Base-by-base conservation (phyloP, 2,888 invertebrate species). In the Drosophila hamatofila region DNA sequence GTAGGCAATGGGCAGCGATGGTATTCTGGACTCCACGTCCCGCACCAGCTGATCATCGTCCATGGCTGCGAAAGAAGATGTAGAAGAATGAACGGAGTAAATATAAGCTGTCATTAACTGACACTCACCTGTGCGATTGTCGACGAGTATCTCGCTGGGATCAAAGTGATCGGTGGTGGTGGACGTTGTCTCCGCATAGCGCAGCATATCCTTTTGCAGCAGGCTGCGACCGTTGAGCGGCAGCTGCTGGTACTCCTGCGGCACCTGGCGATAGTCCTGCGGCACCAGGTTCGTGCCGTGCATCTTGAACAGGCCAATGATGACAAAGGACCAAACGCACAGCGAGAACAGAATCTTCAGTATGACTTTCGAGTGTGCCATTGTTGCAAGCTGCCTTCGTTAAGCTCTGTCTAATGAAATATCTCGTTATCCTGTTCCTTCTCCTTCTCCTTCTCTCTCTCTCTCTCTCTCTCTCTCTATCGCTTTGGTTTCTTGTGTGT, bases 1-100 rank as follows among this genome's bases (percentile, higher is more conserved):
- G 92, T 97, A 97, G 66, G 95, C 95, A 54, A 97, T 95, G 5
- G 98, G 98, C 44, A 98, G 94, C 81, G 96, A 97, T 7, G 97
- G 97, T 90, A 97, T 94, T 42, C 96, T 94, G 16, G 95, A 94
- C 92, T 97, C 96, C 64, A 97, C 96, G 90, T 97, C 96, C 65
- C 95, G 95, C 58, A 96, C 95, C 77, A 96, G 94, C 91, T 96
- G 95, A 63, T 96, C 96, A 91, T 97, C 97, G 58, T 93, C 93
- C 91, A 93, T 92, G 69, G 91, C 93, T 92, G 4, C 18, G 21
- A 4, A 14, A 8, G 3, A 14, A 14, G 18, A 18, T 30, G 18
- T 11, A 16, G 25, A 12, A n/a, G 35, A 37, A 7, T 37, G 16
- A n/a, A 9, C 25, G 18, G 27, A 12, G 14, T 35, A 12, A 30